phyloP scores from a whole-genome alignment of 2,888 invertebrate genomes.

The Melieria crassipennis region DNA sequence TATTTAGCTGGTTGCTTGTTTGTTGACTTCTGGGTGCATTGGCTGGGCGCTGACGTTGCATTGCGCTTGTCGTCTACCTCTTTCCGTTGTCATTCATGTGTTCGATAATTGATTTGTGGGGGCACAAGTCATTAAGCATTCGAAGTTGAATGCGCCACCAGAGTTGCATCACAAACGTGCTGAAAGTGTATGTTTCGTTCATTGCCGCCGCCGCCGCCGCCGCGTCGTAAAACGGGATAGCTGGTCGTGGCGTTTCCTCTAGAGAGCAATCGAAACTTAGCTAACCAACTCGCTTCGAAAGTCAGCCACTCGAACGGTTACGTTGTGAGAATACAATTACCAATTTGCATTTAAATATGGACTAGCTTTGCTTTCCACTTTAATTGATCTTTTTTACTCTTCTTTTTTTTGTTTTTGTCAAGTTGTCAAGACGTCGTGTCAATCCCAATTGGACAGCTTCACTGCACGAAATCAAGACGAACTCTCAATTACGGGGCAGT shows the following conservation, averaged over 20 bases:
- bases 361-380: conserved; percentile 31
- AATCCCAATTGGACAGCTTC: conserved; percentile 36
- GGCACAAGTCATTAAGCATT: conserved; percentile 44
- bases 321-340: conserved; percentile 30
- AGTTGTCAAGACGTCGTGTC: conserved; percentile 29
- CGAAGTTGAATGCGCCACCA: conserved; percentile 60
- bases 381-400: conserved; percentile 28
- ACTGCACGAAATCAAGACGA: conserved; percentile 32
- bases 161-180: conserved; percentile 35
- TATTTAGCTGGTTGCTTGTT: conserved; percentile 36
- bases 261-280: conserved; percentile 45
- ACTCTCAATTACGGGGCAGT: conserved; percentile 27
- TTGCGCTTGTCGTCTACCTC: conserved; percentile 3
- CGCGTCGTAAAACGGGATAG: not conserved
- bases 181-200: no score
- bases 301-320: conserved; percentile 9
- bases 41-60: conserved; percentile 12
- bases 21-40: conserved; percentile 42
- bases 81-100: conserved; percentile 22
- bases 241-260: conserved; percentile 32
- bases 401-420: conserved; percentile 12
- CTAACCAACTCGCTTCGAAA: conserved; percentile 22
- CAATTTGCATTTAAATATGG: conserved; percentile 35
- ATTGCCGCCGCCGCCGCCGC: no score
- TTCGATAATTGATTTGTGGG: conserved; percentile 56